Evolutionary conservation across 2,888 invertebrate genomes (phyloP).

Genomic region (Enchytraeus crypticus): DNA sequence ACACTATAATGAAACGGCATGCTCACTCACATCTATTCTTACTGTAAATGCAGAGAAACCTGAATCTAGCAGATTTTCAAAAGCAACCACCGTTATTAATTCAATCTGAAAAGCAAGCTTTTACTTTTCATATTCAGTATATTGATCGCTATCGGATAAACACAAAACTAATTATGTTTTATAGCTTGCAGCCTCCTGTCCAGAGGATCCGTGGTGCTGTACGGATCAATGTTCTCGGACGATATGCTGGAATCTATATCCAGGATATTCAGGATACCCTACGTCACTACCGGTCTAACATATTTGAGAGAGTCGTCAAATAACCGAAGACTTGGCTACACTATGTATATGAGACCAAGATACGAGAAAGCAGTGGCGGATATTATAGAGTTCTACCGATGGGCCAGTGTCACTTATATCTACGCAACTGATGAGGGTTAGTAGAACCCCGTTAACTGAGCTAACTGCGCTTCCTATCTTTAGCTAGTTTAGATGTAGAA

Average conservation of each 20-base stretch:
- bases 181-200: background rate
- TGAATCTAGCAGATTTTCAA: too few species aligned
- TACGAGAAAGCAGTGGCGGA: background rate
- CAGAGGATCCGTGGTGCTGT: background rate
- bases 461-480: too few species aligned
- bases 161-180: too few species aligned
- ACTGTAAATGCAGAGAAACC: too few species aligned
- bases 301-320: background rate
- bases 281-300: background rate
- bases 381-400: background rate
- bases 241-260: background rate
- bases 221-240: background rate
- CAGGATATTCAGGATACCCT: background rate
- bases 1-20: too few species aligned
- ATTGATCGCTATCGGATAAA: too few species aligned
- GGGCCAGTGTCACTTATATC: background rate
- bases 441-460: too few species aligned
- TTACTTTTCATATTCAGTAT: too few species aligned
- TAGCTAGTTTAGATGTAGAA: too few species aligned
- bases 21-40: too few species aligned
- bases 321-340: background rate
- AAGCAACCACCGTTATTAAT: too few species aligned
- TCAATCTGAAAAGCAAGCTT: too few species aligned
- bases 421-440: background rate
- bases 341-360: background rate